These are phyloP conservation scores for Dolichoris vasculosae DNA, from an alignment of 1,140 invertebrate genomes.

Conservation along the genomic window DNA sequence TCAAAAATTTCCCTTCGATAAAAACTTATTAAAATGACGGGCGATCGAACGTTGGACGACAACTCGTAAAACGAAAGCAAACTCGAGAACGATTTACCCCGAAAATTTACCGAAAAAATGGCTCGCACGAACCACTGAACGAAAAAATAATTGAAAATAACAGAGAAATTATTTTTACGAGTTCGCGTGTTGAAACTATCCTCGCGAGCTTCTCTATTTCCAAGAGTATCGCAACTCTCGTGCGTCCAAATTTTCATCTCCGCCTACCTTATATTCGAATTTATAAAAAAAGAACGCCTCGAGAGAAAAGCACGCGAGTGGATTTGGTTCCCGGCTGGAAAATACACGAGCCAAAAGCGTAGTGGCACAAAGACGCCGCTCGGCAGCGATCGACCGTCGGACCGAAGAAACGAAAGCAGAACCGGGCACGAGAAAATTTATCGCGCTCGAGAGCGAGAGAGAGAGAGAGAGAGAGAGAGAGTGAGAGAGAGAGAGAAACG, in stretches of 20 bases:
- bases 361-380: not conserved
- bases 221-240: not conserved
- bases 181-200: not conserved
- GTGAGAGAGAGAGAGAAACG: not conserved
- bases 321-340: conserved; percentile 32
- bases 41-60: not conserved
- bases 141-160: not conserved
- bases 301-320: not conserved
- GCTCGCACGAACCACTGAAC: not conserved
- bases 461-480: not conserved
- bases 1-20: not conserved
- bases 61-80: not conserved
- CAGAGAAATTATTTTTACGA: not conserved
- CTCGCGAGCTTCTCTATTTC: not conserved
- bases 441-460: conserved; percentile 1
- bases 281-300: not conserved
- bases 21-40: not conserved
- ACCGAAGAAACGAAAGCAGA: not conserved
- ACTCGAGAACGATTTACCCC: not conserved
- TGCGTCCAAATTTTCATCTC: not conserved
- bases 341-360: conserved; percentile 19
- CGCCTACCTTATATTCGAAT: not conserved
- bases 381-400: not conserved
- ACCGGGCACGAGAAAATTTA: conserved; percentile 40
- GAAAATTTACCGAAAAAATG: not conserved